Base-by-base conservation (phyloP, 2,113 vertebrate species). In the Piaya cayana region DNA sequence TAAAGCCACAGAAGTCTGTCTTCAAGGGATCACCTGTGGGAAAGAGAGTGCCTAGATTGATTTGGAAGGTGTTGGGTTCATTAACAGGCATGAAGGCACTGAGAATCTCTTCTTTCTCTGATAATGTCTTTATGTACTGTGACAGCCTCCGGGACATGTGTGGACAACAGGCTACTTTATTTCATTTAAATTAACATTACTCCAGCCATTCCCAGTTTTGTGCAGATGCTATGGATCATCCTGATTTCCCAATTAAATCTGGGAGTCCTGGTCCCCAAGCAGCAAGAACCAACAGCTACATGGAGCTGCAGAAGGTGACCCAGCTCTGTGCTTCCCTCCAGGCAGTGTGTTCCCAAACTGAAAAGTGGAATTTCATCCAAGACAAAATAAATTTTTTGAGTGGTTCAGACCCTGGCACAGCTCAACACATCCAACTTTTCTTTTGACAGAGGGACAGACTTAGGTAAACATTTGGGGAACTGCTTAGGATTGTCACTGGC, bases 71-170 rank as follows among this genome's bases (percentile, higher is more conserved):
- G 78, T 64, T 23, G 1, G 43, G 76, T 50, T 88, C 82, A 36
- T 26, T 92, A 94, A 94, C 34, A 58, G 47, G 84, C 56, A 18
- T 86, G 86, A 97, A 94, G 89, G 89, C 67, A 6, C 75, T 52
- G 90, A 96, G 85, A 71, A 85, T 67, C 70, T 91, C 63, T 70
- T 93, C 58, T 79, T 92, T 67, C 22, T 78, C 32, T 83, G 47
- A 64, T 77, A 70, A 94, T 42, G 23, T 97, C 96, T 98, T 91
- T 55, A 95, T 97, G 70, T 56, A 92, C 85, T 82, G 10, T 90
- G 83, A 97, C 95, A 81, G 81, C 95, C 91, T 87, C 68, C 63
- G 5, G 82, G 95, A 70, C 74, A 93, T 1, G 9, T 78, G 80
- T 92, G 91, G 92, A 93, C 88, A 95, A 18, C 63, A 64, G 65